A percentile compares a stretch with the other conserved stretches of the same genome.
These are phyloP conservation scores for Urocitellus parryii DNA, from an alignment of 2,113 vertebrate species.

Conservation along the genomic window DNA sequence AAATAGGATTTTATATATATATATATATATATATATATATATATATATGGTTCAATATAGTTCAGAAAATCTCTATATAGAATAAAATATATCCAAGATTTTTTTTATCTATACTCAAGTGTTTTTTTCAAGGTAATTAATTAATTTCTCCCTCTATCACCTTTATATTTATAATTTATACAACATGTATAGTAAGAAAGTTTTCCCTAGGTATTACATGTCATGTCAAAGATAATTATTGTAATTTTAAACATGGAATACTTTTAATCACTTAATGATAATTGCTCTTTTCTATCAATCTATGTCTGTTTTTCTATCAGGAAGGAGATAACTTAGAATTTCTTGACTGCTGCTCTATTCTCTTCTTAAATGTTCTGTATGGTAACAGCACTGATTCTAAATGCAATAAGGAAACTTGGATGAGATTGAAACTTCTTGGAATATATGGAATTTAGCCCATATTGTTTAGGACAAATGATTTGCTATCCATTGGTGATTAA, in stretches of 20 bases:
- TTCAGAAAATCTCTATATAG: not conserved
- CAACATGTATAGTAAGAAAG: conserved; percentile 76
- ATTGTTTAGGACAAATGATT: conserved; percentile 8
- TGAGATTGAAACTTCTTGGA: not conserved
- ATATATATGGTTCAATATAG: not conserved
- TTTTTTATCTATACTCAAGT: not conserved
- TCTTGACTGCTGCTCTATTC: not conserved
- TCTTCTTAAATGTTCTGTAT: not conserved
- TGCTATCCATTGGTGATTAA: not conserved
- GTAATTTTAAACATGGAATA: conserved; percentile 56
- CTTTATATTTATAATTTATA: conserved; percentile 82
- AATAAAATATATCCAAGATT: not conserved
- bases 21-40: not conserved
- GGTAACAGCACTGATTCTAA: not conserved
- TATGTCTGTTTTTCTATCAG: conserved; percentile 41
- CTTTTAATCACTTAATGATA: conserved; percentile 76
- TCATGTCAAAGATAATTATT: conserved; percentile 80
- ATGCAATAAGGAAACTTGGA: not conserved
- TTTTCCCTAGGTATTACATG: conserved; percentile 83
- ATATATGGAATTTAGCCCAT: not conserved
- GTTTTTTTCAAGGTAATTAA: conserved; percentile 76
- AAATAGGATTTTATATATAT: conserved; percentile 20
- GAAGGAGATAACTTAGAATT: conserved; percentile 54
- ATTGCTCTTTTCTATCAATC: conserved; percentile 30
- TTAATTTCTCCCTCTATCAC: conserved; percentile 81